phyloP scores from a whole-genome alignment of 2,113 vertebrate species.

The Fulica atra region DNA sequence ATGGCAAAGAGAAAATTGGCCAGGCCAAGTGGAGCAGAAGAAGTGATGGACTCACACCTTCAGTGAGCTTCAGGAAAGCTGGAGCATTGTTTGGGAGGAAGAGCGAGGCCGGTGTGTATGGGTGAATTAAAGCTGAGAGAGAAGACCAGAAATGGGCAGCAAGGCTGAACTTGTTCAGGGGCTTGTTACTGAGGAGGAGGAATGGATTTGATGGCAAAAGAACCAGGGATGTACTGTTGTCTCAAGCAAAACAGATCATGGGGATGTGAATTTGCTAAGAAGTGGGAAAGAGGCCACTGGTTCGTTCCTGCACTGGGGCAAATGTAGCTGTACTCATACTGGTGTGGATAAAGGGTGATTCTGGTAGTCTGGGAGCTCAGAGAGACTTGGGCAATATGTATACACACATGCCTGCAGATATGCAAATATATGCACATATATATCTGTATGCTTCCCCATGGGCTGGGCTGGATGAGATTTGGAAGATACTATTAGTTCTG shows the following conservation, averaged over 20 bases:
- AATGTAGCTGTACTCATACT: neutral
- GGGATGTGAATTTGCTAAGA: neutral
- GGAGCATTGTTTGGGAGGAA: neutral
- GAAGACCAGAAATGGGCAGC: neutral
- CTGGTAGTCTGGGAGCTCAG: neutral
- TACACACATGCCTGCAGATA: neutral
- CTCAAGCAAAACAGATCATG: neutral
- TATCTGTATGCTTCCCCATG: neutral
- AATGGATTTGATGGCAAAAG: neutral
- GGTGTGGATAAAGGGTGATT: neutral
- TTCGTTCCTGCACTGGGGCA: neutral
- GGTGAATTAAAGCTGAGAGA: neutral
- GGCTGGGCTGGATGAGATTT: neutral
- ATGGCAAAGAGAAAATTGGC: neutral
- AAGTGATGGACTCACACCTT: neutral
- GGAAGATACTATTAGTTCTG: neutral
- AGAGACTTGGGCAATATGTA: neutral
- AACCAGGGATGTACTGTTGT: neutral
- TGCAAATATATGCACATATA: too few relatives aligned
- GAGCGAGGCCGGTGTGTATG: neutral
- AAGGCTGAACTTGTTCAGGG: neutral
- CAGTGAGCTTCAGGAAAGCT: neutral
- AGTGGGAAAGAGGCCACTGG: neutral
- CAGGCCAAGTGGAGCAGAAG: neutral
- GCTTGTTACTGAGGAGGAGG: neutral